phyloP scores from a whole-genome alignment of 1,140 invertebrate genomes.

The Drosophila parabipectinata region DNA sequence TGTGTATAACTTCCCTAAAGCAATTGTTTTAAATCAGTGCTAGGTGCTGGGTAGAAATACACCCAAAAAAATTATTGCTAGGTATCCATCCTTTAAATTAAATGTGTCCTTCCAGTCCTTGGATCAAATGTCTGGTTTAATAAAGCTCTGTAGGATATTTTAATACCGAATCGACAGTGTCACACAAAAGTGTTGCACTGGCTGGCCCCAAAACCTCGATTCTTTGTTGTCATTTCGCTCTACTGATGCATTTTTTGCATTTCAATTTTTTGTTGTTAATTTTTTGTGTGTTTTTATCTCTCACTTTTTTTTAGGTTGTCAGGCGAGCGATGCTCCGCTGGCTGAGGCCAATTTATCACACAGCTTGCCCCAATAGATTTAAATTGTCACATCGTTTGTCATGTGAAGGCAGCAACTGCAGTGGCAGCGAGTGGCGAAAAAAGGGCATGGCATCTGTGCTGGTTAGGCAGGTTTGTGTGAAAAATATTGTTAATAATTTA shows the following conservation, averaged over 20 bases:
- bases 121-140: constrained; percentile 39
- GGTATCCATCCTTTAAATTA: background rate
- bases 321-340: constrained; percentile 37
- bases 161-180: constrained; percentile 72
- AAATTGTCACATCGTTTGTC: constrained; percentile 80
- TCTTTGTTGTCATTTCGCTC: constrained; percentile 12
- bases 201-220: constrained; percentile 31
- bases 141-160: constrained; percentile 57
- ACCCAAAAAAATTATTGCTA: background rate
- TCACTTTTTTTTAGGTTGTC: constrained; percentile 44
- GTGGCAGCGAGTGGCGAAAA: background rate
- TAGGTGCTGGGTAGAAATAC: too few species aligned
- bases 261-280: constrained; percentile 23
- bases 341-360: constrained; percentile 71
- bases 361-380: constrained; percentile 73
- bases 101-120: constrained; percentile 15
- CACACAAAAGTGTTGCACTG: constrained; percentile 54
- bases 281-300: constrained; percentile 22
- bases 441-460: constrained; percentile 21
- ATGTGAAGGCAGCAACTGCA: constrained; percentile 33
- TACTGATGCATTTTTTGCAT: constrained; percentile 48
- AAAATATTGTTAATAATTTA: constrained; percentile 57
- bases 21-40: background rate
- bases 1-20: background rate
- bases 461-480: constrained; percentile 32